Evolutionary conservation across 2,113 vertebrate species (phyloP).

Genomic region (Dendrocopos noguchii): DNA sequence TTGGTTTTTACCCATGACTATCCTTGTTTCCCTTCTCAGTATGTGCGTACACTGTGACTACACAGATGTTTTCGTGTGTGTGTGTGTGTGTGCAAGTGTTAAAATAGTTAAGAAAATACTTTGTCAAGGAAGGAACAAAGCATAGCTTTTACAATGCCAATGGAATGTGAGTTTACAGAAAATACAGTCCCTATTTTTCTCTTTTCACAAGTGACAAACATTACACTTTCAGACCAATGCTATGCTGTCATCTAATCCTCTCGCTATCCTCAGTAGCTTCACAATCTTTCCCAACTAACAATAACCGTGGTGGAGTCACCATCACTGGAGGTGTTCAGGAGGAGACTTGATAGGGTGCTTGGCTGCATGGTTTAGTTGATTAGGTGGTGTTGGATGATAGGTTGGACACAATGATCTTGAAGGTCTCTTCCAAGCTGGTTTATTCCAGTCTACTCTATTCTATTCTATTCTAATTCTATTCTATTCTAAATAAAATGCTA

Average conservation of each 20-base stretch:
- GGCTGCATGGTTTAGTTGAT: no score
- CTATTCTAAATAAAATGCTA: neutral
- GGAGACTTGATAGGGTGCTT: no score
- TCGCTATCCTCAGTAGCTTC: neutral
- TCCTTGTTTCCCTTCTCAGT: neutral
- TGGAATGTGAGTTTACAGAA: neutral
- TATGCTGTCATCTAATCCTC: neutral
- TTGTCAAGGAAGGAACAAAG: neutral
- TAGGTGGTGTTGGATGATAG: no score
- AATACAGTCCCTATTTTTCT: neutral
- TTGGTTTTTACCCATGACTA: neutral
- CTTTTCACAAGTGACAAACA: neutral
- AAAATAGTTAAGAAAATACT: neutral
- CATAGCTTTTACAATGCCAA: neutral
- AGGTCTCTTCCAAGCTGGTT: no score
- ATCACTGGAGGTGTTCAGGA: no score
- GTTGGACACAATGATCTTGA: no score
- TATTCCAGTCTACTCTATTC: no score
- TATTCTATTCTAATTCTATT: no score
- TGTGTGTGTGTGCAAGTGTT: fast-evolving
- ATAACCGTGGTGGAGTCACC: no score
- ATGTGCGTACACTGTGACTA: neutral
- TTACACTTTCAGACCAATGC: neutral
- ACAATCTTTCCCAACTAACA: neutral
- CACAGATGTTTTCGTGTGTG: neutral